Base-by-base conservation (phyloP, 2,797 vertebrate species). In the Periophthalmus magnuspinnatus region DNA sequence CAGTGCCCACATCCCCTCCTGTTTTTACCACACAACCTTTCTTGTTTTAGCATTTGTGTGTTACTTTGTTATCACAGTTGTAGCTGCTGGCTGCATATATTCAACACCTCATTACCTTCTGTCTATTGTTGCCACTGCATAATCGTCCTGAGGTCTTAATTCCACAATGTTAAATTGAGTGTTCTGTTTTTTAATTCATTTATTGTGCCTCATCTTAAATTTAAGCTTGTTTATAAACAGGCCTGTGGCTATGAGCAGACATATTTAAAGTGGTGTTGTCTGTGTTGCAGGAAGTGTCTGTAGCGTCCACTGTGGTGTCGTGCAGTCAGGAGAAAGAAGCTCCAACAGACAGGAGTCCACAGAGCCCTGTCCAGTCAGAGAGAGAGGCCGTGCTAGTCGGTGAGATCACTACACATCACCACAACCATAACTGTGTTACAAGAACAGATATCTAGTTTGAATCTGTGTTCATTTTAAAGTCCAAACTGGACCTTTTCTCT, bases 341-440 rank as follows among this genome's bases (percentile, higher is more conserved):
- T 48, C 92, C 93, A 0, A 88, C 86, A 13, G 96, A 97, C 82
- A 96, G 91, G 90, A 88, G 56, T 0, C 57, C 91, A 64, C 87
- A 75, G 47, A 94, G 92, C 77, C 96, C 95, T 0, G 88, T 98
- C 80, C 95, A 95, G 70, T 97, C 96, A 0, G 96, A 98, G 79
- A 94, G 96, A 34, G 96, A 98, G 79, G 95, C 96, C 22, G 89
- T 97, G 54, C 89, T 97, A 16, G 96, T 98, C 17, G 96, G 97
- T 98, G 91, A 84, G 96, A 69, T 66, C 5, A 68, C 61, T 52
- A 17, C 3, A 52, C 48, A 64, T 58, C 6, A 67, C 50, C n/a
- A 1, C 38, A 11, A 3, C 6, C 32, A n/a, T 6, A 5, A 57
- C 21, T 22, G n/a, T 17, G 19, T 60, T 21, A 2, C 28, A 45